Base-by-base conservation (phyloP, 2,888 invertebrate species). In the Sesia bembeciformis region DNA sequence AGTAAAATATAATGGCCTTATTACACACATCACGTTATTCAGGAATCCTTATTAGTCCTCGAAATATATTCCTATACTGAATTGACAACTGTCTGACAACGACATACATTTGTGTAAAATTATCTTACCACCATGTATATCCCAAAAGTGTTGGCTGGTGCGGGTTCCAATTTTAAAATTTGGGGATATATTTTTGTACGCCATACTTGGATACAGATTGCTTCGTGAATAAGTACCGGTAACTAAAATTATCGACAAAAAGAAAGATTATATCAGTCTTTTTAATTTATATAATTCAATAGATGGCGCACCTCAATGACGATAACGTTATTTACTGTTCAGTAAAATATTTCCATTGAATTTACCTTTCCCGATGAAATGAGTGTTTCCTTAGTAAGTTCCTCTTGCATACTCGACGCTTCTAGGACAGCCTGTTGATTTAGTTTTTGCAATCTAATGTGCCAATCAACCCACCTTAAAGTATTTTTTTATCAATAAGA, bases 371-470 rank as follows among this genome's bases (percentile, higher is more conserved):
- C 93, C 70, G 91, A 91, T 3, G 93, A 91, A 59, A 96, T 92
- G 5, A 97, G 86, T 53, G 93, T 92, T 83, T 97, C 97, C 81
- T 96, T 97, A 0, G 97, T 94, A 54, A 92, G 91, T 81, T 98
- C 97, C 78, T 97, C 96, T 62, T 93, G 93, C 69, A 94, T 87
- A 40, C 91, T 91, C 6, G 92, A 91, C 1, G 96, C 96, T 89
- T 97, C 97, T 49, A 96, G 76, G 50, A 95, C 92, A 2, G 96
- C 96, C 85, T 97, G 96, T 78, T 97, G 96, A 70, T 96, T 96
- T 6, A 98, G 76, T 76, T 96, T 95, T 70, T 97, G 94, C 5
- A 97, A 76, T 66, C 94, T 91, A 72, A 96, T 93, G 72, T 97
- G 97, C 83, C 92, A 93, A 64, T 95, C 94, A 52, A 95, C 83